Base-by-base conservation (phyloP, 2,113 vertebrate species). In the Barbus barbus region DNA sequence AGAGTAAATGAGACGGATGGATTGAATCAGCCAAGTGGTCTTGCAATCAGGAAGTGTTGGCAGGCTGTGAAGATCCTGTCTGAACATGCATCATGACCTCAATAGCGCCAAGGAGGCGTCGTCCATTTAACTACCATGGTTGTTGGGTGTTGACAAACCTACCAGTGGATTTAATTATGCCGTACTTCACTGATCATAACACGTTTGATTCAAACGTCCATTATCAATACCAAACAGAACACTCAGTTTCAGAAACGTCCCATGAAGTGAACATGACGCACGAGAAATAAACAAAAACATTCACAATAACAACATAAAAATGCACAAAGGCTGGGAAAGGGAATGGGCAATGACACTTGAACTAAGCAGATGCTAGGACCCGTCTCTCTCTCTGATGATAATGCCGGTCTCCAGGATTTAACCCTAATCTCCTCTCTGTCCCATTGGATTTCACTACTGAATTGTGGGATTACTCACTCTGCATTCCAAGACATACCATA, bases 321-420 rank as follows among this genome's bases (percentile, higher is more conserved):
- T 5, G 24, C 31, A 60, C n/a, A 58, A 67, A 79, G 13, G n/a
- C 13, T 46, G 4, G n/a, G 24, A 75, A 75, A 48, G 24, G 36
- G 12, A 79, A 63, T 9, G 31, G n/a, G 31, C n/a, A 11, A 44
- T 41, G 56, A 63, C 56, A 44, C 77, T 60, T 61, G 14, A 61
- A 63, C 56, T 63, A 61, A 28, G 3, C 72, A 75, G 72, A 75
- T 51, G 73, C 24, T 75, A 75, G 24, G 44, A 31, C n/a, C 16
- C 22, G 16, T 75, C 53, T 56, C 53, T 1, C 20, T 9, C 44
- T 75, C 4, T 36, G 33, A 20, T 44, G 69, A 75, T 51, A 22
- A 51, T 51, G 44, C 44, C 11, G 24, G 9, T 51, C 44, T 75
- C 44, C 44, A 7, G 44, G 44, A 28, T 26, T 51, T 51, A 28